Evolutionary conservation across 1,140 invertebrate species (phyloP).

Genomic region (Formica selysi): DNA sequence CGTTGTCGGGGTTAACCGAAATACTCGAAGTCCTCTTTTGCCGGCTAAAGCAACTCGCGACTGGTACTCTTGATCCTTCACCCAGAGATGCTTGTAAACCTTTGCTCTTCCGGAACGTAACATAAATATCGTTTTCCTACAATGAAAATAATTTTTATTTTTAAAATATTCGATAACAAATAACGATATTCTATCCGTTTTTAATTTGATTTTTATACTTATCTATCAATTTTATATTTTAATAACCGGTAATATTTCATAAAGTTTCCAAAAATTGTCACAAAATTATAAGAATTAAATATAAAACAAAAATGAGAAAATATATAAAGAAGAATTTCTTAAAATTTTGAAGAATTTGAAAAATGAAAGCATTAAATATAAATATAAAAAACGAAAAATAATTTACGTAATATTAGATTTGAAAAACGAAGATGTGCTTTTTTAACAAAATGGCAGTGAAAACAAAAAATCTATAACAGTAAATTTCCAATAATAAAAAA

Average conservation of each 20-base stretch:
- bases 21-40: slow-evolving; percentile 16
- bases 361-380: background rate
- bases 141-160: slow-evolving; percentile 5
- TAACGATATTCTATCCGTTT: background rate
- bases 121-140: background rate
- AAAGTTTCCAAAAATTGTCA: background rate
- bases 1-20: slow-evolving; percentile 55
- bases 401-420: background rate
- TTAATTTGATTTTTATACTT: background rate
- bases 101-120: background rate
- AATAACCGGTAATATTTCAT: background rate
- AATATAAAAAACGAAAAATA: background rate
- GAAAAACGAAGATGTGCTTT: background rate
- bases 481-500: background rate
- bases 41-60: background rate
- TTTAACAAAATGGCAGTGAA: background rate
- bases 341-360: background rate
- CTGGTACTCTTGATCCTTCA: background rate
- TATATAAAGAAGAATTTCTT: too few relatives aligned
- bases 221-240: slow-evolving; percentile 19
- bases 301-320: background rate
- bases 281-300: background rate
- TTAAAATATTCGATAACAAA: too few relatives aligned
- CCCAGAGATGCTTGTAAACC: background rate
- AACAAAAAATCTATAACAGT: background rate